Evolutionary conservation across 2,113 vertebrate species (phyloP).

Genomic region (Suncus etruscus): DNA sequence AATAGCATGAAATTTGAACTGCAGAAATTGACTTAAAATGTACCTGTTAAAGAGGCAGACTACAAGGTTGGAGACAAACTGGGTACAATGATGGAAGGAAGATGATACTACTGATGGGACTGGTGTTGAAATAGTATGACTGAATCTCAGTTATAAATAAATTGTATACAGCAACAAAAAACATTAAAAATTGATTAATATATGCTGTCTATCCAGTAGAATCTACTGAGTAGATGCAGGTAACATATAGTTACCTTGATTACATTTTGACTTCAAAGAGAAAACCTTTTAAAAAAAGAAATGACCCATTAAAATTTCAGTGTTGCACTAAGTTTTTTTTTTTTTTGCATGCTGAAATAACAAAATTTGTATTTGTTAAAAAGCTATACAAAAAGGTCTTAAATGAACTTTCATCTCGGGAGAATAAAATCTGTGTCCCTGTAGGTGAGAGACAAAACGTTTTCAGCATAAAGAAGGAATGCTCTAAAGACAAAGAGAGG

Average conservation of each 20-base stretch:
- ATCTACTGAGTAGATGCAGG: background rate
- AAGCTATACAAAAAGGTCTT: background rate
- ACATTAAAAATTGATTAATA: background rate
- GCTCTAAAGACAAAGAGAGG: background rate
- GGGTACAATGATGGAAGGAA: too few relatives aligned
- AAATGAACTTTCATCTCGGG: background rate
- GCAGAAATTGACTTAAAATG: too few relatives aligned
- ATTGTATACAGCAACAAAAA: background rate
- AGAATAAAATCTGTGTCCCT: background rate
- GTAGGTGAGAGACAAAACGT: background rate
- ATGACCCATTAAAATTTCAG: background rate
- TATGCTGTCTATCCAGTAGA: too few relatives aligned
- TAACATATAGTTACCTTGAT: background rate
- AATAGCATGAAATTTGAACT: too few relatives aligned
- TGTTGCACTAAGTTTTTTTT: background rate
- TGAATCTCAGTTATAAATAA: background rate
- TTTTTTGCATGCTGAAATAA: slow-evolving; percentile 48
- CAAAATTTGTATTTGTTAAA: background rate
- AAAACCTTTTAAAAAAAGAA: background rate
- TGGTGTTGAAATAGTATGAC: too few relatives aligned
- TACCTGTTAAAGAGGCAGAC: too few relatives aligned
- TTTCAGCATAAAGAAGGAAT: background rate
- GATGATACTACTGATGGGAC: too few relatives aligned
- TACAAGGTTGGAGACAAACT: too few relatives aligned
- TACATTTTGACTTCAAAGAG: background rate